Percentiles rank a stretch among this genome's conserved stretches.
These are phyloP conservation scores for Caenorhabditis elegans DNA, from an alignment of 1,140 invertebrate species.

Conservation along the genomic window WBcel235 BX284606.5:11415001-11415500, in stretches of 20 bases:
- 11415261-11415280: too few species aligned
- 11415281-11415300: too few species aligned
- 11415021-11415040: not conserved
- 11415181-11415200: not conserved
- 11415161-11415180: not conserved
- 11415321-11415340: not conserved
- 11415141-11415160: not conserved
- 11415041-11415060: slow-evolving; percentile 32
- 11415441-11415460: not conserved
- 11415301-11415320: not conserved
- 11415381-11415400: not conserved
- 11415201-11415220: not conserved
- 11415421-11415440: not conserved
- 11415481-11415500: not conserved
- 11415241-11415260: too few species aligned
- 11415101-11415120: too few species aligned
- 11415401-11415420: not conserved
- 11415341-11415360: not conserved
- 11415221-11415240: not conserved
- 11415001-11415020: not conserved
- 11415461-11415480: not conserved
- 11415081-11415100: not conserved
- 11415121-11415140: too few species aligned
- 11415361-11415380: not conserved
- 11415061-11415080: not conserved